A percentile compares a stretch with the other conserved stretches of the same genome.
phyloP scores from a whole-genome alignment of 1,140 invertebrate species.

The Temnothorax nylanderi region DNA sequence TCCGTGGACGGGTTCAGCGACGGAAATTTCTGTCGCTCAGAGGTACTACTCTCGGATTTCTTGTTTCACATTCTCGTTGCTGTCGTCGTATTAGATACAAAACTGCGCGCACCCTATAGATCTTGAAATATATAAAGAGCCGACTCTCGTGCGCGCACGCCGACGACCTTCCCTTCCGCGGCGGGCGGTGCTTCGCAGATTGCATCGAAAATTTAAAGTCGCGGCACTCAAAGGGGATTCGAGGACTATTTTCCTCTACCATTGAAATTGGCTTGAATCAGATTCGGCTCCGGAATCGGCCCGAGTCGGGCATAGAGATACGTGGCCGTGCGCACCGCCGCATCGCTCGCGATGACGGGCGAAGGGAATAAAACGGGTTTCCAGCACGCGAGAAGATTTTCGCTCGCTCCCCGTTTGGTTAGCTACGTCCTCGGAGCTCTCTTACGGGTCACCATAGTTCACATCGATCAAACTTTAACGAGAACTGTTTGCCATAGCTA shows the following conservation, averaged over 20 bases:
- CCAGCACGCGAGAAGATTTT: constrained; percentile 58
- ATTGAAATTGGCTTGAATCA: constrained; percentile 70
- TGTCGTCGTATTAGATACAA: constrained; percentile 30
- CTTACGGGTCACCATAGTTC: constrained; percentile 45
- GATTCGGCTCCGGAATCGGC: constrained; percentile 49
- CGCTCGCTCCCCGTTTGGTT: not conserved
- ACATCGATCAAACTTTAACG: constrained; percentile 60
- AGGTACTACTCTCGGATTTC: not conserved
- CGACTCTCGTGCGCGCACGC: not conserved
- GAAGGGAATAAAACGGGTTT: constrained; percentile 59
- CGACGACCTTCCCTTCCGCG: constrained; percentile 24
- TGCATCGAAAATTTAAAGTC: constrained; percentile 73
- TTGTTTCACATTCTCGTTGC: not conserved
- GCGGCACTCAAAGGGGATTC: constrained; percentile 59
- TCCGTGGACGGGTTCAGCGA: not conserved
- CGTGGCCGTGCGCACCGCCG: constrained; percentile 19
- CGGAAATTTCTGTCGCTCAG: not conserved
- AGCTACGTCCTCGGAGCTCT: constrained; percentile 20
- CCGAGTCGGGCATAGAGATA: constrained; percentile 39
- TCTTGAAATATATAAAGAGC: constrained; percentile 62
- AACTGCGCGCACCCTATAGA: not conserved
- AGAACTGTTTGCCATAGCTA: not conserved
- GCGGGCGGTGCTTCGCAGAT: constrained; percentile 53
- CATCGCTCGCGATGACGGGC: constrained; percentile 4
- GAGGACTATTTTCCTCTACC: constrained; percentile 62